Conservation (phyloP, 2,113 vertebrate genomes). For the Elanoides forficatus region DNA sequence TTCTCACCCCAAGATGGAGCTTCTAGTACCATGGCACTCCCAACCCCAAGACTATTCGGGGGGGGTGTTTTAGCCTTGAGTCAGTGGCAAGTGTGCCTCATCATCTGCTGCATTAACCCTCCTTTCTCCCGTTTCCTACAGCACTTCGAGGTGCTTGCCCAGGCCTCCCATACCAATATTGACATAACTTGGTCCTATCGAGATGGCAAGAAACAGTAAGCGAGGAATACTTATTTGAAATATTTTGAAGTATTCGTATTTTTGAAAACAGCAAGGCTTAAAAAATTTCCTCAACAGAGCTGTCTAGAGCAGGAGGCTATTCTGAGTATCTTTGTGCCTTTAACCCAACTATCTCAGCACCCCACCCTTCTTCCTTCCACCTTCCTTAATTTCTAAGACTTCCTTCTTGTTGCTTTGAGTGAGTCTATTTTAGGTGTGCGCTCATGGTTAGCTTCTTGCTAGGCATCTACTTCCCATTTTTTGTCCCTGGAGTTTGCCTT, state of each 20-base stretch:
- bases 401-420: conserved; percentile 37
- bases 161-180: background rate
- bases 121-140: background rate
- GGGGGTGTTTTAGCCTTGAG: background rate
- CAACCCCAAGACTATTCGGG: background rate
- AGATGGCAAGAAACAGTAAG: background rate
- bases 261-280: background rate
- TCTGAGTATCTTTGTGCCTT: conserved; percentile 2
- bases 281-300: conserved; percentile 47
- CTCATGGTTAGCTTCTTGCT: background rate
- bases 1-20: background rate
- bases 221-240: background rate
- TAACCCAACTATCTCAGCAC: conserved; percentile 51
- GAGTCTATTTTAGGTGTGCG: conserved; percentile 26
- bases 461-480: conserved; percentile 45
- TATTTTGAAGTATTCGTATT: background rate
- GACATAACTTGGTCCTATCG: background rate
- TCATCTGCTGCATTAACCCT: background rate
- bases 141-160: background rate
- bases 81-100: background rate
- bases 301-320: conserved; percentile 10
- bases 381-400: conserved; percentile 63
- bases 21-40: background rate
- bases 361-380: conserved; percentile 64
- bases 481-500: background rate